These are phyloP conservation scores for Crotalus horridus DNA, from an alignment of 2,113 vertebrate species.

Conservation along the genomic window DNA sequence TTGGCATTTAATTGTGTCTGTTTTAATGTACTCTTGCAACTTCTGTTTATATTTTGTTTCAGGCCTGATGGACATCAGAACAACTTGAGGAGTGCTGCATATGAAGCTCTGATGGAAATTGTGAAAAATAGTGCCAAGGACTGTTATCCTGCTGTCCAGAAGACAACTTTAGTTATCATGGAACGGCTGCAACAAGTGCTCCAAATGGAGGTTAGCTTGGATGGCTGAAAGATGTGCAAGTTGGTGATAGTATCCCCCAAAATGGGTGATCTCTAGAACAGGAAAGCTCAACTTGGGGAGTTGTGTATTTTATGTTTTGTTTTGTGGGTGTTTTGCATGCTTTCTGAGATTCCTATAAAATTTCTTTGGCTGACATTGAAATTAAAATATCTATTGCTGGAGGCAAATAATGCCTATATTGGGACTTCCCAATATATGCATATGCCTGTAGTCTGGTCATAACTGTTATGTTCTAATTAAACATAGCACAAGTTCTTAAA, in stretches of 20 bases:
- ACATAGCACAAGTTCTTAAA: neutral
- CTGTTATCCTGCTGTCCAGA: conserved; percentile 97
- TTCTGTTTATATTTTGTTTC: conserved; percentile 12
- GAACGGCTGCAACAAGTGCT: conserved; percentile 96
- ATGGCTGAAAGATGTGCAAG: rapidly evolving
- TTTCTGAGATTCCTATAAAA: neutral
- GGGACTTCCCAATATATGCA: neutral
- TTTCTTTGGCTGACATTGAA: neutral
- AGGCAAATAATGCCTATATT: neutral
- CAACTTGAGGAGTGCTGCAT: conserved; percentile 94
- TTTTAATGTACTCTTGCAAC: neutral
- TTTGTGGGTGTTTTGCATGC: neutral
- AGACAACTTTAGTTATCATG: conserved; percentile 98
- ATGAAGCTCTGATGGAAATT: conserved; percentile 98
- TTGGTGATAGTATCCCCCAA: neutral
- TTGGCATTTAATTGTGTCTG: neutral
- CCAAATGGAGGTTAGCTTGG: conserved; percentile 91
- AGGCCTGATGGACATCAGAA: conserved; percentile 98
- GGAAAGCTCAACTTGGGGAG: too few species aligned
- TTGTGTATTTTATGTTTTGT: too few species aligned
- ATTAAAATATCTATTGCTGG: neutral
- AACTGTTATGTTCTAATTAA: neutral
- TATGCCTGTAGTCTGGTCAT: neutral
- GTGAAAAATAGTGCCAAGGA: conserved; percentile 99
- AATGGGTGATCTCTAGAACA: neutral